Conservation (phyloP, 2,888 invertebrate genomes). For the Actias luna region DNA sequence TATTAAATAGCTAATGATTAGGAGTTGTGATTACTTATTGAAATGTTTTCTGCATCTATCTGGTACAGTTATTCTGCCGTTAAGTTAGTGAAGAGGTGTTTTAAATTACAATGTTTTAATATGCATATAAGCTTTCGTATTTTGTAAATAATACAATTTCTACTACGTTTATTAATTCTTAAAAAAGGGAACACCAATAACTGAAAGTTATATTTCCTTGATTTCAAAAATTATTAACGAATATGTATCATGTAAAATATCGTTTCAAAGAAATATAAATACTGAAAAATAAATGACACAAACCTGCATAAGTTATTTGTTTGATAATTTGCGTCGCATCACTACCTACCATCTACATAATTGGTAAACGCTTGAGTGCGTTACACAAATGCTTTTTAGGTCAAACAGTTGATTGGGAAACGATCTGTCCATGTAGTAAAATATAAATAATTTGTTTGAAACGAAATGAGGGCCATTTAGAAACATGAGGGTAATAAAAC, state of each 20-base stretch:
- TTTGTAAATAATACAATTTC: too few relatives aligned
- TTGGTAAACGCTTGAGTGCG: slow-evolving; percentile 73
- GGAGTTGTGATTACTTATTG: too few relatives aligned
- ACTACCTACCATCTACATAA: slow-evolving; percentile 63
- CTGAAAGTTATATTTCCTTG: too few relatives aligned
- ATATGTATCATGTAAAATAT: not conserved
- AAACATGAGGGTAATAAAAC: slow-evolving; percentile 82
- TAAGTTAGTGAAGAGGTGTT: too few relatives aligned
- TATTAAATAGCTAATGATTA: too few relatives aligned
- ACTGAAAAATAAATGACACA: slow-evolving; percentile 10
- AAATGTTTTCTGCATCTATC: too few relatives aligned
- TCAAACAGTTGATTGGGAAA: slow-evolving; percentile 77
- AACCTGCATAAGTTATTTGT: slow-evolving; percentile 25
- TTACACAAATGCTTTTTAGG: slow-evolving; percentile 77
- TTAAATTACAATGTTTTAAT: too few relatives aligned
- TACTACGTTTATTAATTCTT: not conserved
- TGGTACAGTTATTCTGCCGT: too few relatives aligned
- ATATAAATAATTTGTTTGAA: slow-evolving; percentile 80
- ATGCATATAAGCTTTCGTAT: too few relatives aligned
- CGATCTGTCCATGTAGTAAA: slow-evolving; percentile 77
- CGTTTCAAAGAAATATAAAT: not conserved
- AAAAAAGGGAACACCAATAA: too few relatives aligned
- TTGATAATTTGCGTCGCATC: slow-evolving; percentile 52
- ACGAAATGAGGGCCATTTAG: slow-evolving; percentile 80
- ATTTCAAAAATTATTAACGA: not conserved